These are phyloP conservation scores for Ondatra zibethicus DNA, from an alignment of 2,113 vertebrate genomes.

Conservation along the genomic window DNA sequence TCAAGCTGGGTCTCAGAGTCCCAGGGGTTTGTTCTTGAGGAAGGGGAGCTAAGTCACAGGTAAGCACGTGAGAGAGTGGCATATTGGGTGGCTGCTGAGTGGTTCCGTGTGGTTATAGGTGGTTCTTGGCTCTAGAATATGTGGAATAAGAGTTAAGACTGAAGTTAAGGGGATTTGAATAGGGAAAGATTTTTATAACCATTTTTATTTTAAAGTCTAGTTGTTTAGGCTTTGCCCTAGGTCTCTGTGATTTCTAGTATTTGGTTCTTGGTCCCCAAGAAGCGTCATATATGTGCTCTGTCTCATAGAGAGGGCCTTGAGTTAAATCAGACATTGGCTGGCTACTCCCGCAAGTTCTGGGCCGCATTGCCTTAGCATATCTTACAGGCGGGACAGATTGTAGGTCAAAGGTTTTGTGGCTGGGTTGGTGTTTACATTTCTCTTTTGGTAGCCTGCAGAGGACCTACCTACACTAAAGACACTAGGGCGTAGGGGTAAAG, in stretches of 20 bases:
- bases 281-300: not conserved
- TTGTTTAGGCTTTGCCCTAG: not conserved
- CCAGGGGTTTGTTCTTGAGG: not conserved
- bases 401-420: not conserved
- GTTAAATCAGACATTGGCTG: not conserved
- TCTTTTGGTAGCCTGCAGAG: not conserved
- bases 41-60: not conserved
- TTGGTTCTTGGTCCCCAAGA: not conserved
- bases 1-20: not conserved
- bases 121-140: not conserved
- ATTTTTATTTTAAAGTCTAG: not conserved
- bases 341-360: not conserved
- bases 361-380: not conserved
- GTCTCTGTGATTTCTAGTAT: not conserved
- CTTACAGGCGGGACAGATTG: not conserved
- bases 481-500: not conserved
- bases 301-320: not conserved
- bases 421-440: not conserved
- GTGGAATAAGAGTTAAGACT: not conserved
- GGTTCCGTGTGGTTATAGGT: not conserved
- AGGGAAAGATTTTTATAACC: not conserved
- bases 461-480: not conserved
- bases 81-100: not conserved
- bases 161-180: not conserved
- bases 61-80: not conserved